Conservation (phyloP, 2,888 invertebrate species). For the Eudasyphora cyanicolor region DNA sequence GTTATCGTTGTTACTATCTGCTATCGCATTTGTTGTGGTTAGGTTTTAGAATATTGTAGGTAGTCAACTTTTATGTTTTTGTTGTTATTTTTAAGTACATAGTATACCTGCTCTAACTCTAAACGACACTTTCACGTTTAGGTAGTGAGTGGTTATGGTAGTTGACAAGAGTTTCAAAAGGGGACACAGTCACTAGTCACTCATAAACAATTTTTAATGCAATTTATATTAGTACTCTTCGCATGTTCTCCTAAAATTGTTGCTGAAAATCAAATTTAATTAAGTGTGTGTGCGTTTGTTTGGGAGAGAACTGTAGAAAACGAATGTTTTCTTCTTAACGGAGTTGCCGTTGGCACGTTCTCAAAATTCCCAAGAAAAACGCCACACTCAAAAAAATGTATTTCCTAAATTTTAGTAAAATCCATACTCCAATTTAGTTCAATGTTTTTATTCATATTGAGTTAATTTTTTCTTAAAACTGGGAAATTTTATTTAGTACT, state of each 20-base stretch:
- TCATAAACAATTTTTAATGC: slow-evolving; percentile 46
- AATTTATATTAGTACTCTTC: slow-evolving; percentile 36
- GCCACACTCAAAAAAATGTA: too few species aligned
- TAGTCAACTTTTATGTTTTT: background rate
- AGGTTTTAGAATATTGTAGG: background rate
- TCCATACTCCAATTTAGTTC: too few species aligned
- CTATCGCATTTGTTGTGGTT: background rate
- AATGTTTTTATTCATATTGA: too few species aligned
- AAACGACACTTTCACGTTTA: background rate
- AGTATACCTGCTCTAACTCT: background rate
- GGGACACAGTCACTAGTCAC: slow-evolving; percentile 11
- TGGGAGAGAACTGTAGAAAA: background rate
- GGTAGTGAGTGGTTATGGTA: background rate
- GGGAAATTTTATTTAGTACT: too few species aligned
- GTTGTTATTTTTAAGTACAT: slow-evolving; percentile 11
- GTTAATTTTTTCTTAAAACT: too few species aligned
- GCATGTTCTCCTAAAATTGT: background rate
- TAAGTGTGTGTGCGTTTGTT: background rate
- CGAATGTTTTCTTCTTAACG: background rate
- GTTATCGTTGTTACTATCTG: background rate
- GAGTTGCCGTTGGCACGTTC: background rate
- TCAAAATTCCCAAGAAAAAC: too few species aligned
- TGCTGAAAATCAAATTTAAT: background rate
- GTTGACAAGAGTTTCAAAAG: background rate
- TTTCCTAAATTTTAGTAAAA: too few species aligned